Base-by-base conservation (phyloP, 2,797 vertebrate genomes). In the Cottoperca gobio region DNA sequence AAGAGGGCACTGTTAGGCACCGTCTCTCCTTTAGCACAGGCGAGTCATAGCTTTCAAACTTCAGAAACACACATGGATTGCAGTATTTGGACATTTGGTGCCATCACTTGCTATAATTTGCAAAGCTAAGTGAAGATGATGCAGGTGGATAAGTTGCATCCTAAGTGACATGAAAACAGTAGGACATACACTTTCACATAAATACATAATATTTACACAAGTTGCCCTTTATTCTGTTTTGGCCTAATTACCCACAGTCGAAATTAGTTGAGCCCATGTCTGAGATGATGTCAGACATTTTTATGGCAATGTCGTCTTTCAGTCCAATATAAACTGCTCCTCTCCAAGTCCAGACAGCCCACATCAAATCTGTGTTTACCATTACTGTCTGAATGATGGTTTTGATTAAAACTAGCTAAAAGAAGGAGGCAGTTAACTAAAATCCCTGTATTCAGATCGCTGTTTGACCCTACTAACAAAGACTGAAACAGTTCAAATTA, bases 1-100 rank as follows among this genome's bases (percentile, higher is more conserved):
- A 89, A 94, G 93, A 92, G 91, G 94, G 91, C 90, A 76, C 83
- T 92, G 81, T 90, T 83, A 26, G 82, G 68, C 76, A 49, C 71
- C 24, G 53, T 76, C 69, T 66, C 58, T 60, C 45, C 43, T 61
- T 40, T 40, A 46, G 40, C 65, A 78, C 16, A 57, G 13, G 13
- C 23, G 48, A 59, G 31, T 61, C 39, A 45, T 31, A 60, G 52
- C 37, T 63, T 46, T 49, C 12, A 68, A 70, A 70, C 39, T 45
- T 52, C 6, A 70, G 21, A 61, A 58, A 67, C 43, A 13, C 46
- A 61, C 48, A 62, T 37, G 17, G 70, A 69, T 46, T 70, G 28
- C 39, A 57, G 48, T 39, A 19, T 59, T 50, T 68, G 37, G 43
- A 50, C 16, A 0, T 63, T 61, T 67, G 33, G 49, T 67, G 69